phyloP scores from a whole-genome alignment of 1,140 invertebrate genomes.

The Drosophila novamexicana region DNA sequence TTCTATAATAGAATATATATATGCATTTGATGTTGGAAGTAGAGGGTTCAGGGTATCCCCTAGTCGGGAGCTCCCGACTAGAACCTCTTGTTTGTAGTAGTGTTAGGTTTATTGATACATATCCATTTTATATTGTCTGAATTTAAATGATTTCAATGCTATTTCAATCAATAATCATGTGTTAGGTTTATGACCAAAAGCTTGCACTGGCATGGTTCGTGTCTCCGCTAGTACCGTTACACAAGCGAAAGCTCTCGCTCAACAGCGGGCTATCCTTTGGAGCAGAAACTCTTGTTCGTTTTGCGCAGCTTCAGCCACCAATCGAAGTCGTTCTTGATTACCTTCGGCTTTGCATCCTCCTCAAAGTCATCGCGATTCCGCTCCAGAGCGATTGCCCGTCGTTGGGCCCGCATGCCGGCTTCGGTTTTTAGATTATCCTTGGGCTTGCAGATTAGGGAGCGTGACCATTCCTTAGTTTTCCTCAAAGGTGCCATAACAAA shows the following conservation, averaged over 20 bases:
- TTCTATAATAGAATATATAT: too few relatives aligned
- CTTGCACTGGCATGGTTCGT: constrained; percentile 18
- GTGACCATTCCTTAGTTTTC: constrained; percentile 48
- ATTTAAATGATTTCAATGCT: too few relatives aligned
- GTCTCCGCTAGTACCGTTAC: constrained; percentile 34
- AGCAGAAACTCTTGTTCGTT: constrained; percentile 51
- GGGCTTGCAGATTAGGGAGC: constrained; percentile 26
- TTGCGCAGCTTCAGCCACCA: constrained; percentile 65
- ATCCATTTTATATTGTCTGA: too few relatives aligned
- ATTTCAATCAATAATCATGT: too few relatives aligned
- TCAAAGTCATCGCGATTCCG: constrained; percentile 47
- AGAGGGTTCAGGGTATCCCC: too few relatives aligned
- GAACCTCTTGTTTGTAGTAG: too few relatives aligned
- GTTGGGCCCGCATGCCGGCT: constrained; percentile 23
- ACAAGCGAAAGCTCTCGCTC: constrained; percentile 20
- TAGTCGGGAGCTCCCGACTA: too few relatives aligned
- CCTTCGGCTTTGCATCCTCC: constrained; percentile 35
- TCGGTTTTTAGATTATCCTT: constrained; percentile 58
- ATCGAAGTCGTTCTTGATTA: constrained; percentile 67
- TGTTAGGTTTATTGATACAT: too few relatives aligned
- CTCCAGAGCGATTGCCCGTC: constrained; percentile 14
- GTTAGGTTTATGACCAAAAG: constrained; percentile 6
- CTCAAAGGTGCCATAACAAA: too few relatives aligned
- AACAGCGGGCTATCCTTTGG: background rate
- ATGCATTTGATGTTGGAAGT: too few relatives aligned